Conservation (phyloP, 2,797 vertebrate species). For the Pseudopleuronectes americanus region DNA sequence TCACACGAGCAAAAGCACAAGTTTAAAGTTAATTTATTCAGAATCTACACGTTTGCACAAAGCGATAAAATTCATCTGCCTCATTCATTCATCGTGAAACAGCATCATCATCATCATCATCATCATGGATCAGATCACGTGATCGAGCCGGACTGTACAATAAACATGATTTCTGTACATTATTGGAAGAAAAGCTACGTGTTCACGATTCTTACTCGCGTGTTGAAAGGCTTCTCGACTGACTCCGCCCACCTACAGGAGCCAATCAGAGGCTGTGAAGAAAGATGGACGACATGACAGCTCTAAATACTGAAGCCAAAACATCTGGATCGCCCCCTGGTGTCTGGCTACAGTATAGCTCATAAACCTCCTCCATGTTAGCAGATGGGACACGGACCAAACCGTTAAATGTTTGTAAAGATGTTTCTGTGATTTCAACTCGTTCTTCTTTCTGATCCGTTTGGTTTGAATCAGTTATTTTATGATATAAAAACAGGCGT, state of each 20-base stretch:
- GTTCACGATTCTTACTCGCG: conserved; percentile 48
- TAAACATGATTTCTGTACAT: conserved; percentile 68
- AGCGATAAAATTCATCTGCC: conserved; percentile 47
- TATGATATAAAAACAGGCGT: no score
- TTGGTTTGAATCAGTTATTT: no score
- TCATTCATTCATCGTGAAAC: conserved; percentile 63
- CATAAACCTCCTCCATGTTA: background rate
- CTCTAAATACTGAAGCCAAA: background rate
- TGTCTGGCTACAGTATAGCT: background rate
- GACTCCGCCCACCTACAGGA: background rate
- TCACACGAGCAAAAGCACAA: background rate
- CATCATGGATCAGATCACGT: conserved; percentile 50
- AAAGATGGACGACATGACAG: background rate
- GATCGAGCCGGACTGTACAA: conserved; percentile 54
- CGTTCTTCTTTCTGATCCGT: no score
- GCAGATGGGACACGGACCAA: background rate
- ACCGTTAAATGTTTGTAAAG: no score
- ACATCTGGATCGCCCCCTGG: background rate
- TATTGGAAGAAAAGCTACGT: conserved; percentile 18
- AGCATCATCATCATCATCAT: conserved; percentile 69
- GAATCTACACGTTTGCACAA: conserved; percentile 58
- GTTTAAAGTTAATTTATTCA: conserved; percentile 70
- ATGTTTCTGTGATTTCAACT: no score
- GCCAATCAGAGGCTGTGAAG: background rate
- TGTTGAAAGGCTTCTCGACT: conserved; percentile 70